These are phyloP conservation scores for Eumaeus atala DNA, from an alignment of 1,140 invertebrate genomes.

Conservation along the genomic window DNA sequence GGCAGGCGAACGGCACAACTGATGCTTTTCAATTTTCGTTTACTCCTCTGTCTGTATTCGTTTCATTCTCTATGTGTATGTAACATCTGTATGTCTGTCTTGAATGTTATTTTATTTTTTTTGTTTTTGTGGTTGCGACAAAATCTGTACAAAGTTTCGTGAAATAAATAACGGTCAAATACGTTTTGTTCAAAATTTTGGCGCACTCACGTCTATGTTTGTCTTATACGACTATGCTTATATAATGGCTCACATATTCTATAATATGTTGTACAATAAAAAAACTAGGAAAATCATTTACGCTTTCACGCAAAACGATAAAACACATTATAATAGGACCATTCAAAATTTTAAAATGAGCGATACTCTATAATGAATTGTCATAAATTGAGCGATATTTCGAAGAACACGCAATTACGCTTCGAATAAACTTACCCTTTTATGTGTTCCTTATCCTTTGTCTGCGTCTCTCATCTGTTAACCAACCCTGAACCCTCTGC, in stretches of 20 bases:
- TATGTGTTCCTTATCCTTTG: slow-evolving; percentile 77
- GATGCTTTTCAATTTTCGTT: slow-evolving; percentile 68
- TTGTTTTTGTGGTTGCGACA: slow-evolving; percentile 56
- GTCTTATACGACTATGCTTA: slow-evolving; percentile 74
- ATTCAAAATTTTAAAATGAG: slow-evolving; percentile 52
- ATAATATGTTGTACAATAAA: slow-evolving; percentile 53
- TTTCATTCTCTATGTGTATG: slow-evolving; percentile 76
- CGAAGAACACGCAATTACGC: slow-evolving; percentile 71
- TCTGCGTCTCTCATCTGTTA: slow-evolving; percentile 78
- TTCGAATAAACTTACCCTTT: slow-evolving; percentile 72
- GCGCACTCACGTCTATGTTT: slow-evolving; percentile 56
- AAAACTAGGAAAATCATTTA: slow-evolving; percentile 73
- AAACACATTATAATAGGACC: slow-evolving; percentile 60
- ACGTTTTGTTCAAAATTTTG: slow-evolving; percentile 30
- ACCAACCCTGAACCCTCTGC: slow-evolving; percentile 67
- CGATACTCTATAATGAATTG: slow-evolving; percentile 55
- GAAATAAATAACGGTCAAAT: not conserved
- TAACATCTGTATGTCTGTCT: slow-evolving; percentile 76
- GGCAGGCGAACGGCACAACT: slow-evolving; percentile 56
- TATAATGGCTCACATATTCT: slow-evolving; percentile 63
- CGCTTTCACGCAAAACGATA: slow-evolving; percentile 72
- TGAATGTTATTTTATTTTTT: slow-evolving; percentile 55
- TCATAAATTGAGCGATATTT: slow-evolving; percentile 63
- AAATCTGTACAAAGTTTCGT: slow-evolving; percentile 26
- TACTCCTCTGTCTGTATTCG: slow-evolving; percentile 72